phyloP scores from a whole-genome alignment of 2,113 vertebrate species.

The Tachuris rubrigastra region DNA sequence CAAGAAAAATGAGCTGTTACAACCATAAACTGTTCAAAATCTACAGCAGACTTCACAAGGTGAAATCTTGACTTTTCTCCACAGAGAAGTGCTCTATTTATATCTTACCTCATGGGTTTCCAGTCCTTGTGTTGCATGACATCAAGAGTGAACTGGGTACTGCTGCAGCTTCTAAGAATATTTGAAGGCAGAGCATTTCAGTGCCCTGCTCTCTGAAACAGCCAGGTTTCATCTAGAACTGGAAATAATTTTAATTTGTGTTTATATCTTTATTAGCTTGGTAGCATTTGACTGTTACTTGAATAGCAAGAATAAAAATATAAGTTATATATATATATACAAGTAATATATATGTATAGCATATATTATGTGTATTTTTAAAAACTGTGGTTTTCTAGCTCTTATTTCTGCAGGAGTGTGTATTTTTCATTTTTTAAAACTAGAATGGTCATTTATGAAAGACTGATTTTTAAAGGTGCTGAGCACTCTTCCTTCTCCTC shows the following conservation, averaged over 20 bases:
- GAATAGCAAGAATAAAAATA: neutral
- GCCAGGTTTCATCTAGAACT: neutral
- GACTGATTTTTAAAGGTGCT: neutral
- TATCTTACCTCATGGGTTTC: slow-evolving; percentile 20
- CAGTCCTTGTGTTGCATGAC: neutral
- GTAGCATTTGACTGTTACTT: neutral
- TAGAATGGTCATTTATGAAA: neutral
- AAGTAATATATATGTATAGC: neutral
- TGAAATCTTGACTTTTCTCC: slow-evolving; percentile 19
- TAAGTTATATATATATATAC: neutral
- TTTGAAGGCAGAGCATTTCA: neutral
- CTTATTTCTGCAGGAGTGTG: neutral
- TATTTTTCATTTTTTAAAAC: neutral
- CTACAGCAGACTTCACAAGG: neutral
- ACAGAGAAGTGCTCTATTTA: slow-evolving; percentile 20
- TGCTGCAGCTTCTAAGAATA: neutral
- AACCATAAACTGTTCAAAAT: neutral
- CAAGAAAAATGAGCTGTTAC: neutral
- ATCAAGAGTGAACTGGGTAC: neutral
- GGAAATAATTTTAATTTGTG: neutral
- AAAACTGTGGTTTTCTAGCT: neutral
- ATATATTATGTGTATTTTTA: neutral
- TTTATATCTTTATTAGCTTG: neutral
- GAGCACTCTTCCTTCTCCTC: neutral
- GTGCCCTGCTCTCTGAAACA: neutral